Base-by-base conservation (phyloP, 2,797 vertebrate genomes). In the Huso huso region DNA sequence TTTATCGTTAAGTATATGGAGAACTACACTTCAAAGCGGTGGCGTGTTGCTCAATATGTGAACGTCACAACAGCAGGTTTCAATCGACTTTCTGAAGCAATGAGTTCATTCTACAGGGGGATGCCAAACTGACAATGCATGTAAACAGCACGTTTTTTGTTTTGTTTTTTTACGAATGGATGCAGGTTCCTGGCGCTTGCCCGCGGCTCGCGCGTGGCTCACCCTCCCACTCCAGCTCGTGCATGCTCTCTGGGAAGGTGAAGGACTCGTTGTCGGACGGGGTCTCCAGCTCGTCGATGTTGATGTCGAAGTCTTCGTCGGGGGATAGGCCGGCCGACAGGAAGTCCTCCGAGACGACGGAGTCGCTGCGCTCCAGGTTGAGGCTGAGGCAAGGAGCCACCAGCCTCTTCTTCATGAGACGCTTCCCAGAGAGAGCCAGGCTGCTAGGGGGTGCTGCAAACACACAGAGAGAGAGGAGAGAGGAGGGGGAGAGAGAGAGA, bases 161-260 rank as follows among this genome's bases (percentile, higher is more conserved):
- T n/a, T n/a, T n/a, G n/a, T 18, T 1, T 18, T 18, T 18, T 18
- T 18, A 18, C 15, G 15, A 18, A 18, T 1, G 15, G 15, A 18
- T 18, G 15, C 1, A 1, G 15, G 15, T 18, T 37, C 23, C 23
- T 37, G 23, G 23, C 23, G 23, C 23, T 37, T 4, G 23, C 23
- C 15, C 15, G 15, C 15, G 15, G 15, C 15, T 18, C 15, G 15
- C 15, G 15, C 1, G 15, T 18, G 15, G 15, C 23, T 84, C 74
- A 93, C 92, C 92, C 52, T 94, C 92, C 92, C 92, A 91, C 73
- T 94, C 90, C 66, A 93, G 86, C 8, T 92, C 87, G 0, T 89
- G 78, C 59, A 69, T 76, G 13, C 83, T 71, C 70, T 84, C 87
- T 0, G 84, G 82, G 66, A 87, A 83, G 4, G 86, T 90, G 52